Evolutionary conservation across 1,140 invertebrate genomes (phyloP).

Genomic region (Diorhabda elongata): DNA sequence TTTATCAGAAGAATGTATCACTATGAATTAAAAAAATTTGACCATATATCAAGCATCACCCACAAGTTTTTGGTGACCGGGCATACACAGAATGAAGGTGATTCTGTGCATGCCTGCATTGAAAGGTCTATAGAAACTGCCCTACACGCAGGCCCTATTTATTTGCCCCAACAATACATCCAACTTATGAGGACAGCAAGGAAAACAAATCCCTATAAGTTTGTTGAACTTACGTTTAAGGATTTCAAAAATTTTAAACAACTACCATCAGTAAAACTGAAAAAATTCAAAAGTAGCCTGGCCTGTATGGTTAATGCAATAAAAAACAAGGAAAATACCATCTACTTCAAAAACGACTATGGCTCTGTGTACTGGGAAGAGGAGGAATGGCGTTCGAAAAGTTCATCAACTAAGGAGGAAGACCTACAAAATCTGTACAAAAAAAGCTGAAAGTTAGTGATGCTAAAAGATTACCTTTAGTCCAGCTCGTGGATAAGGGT

Average conservation of each 20-base stretch:
- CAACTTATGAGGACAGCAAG: constrained; percentile 13
- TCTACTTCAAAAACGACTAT: background rate
- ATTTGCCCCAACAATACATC: constrained; percentile 25
- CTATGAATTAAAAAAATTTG: constrained; percentile 33
- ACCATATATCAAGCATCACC: constrained; percentile 28
- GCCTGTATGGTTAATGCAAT: background rate
- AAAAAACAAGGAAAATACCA: background rate
- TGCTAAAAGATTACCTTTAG: no score
- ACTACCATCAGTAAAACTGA: constrained; percentile 1
- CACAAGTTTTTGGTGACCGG: constrained; percentile 43
- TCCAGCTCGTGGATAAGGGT: no score
- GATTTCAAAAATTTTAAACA: constrained; percentile 1
- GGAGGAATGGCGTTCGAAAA: background rate
- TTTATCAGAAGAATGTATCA: constrained; percentile 39
- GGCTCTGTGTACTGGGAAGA: background rate
- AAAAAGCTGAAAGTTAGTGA: no score
- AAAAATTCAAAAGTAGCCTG: background rate
- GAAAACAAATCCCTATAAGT: background rate
- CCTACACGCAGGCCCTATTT: constrained; percentile 32
- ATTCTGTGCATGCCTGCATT: constrained; percentile 41
- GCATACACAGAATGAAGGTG: constrained; percentile 45
- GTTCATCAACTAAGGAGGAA: background rate
- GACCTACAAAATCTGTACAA: no score
- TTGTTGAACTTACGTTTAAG: background rate
- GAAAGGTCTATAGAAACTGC: constrained; percentile 39